Evolutionary conservation across 1,140 invertebrate species (phyloP).

Genomic region (Homalodisca vitripennis): DNA sequence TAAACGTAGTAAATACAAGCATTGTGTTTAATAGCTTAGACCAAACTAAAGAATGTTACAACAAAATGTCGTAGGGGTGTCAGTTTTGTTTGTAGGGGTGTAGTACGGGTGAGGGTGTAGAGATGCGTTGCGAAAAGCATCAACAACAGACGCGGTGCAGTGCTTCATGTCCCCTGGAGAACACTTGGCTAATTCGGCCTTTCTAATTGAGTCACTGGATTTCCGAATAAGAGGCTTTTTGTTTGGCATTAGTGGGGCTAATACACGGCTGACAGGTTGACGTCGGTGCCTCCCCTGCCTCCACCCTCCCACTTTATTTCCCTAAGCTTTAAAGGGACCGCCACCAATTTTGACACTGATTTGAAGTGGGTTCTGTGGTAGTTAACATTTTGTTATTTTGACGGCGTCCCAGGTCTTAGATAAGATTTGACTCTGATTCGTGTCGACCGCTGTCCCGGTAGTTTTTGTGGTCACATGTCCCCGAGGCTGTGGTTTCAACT

Average conservation of each 20-base stretch:
- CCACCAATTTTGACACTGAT: slow-evolving; percentile 22
- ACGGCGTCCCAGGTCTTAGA: slow-evolving; percentile 11
- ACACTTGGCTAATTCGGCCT: slow-evolving; percentile 21
- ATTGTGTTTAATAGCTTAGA: too few relatives aligned
- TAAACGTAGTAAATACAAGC: too few relatives aligned
- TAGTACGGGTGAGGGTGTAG: too few relatives aligned
- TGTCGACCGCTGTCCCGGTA: too few relatives aligned
- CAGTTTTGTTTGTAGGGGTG: too few relatives aligned
- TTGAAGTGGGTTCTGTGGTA: slow-evolving; percentile 12
- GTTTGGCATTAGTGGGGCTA: slow-evolving; percentile 20
- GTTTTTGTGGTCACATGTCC: too few relatives aligned
- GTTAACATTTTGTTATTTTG: slow-evolving; percentile 20
- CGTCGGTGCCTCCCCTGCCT: too few relatives aligned
- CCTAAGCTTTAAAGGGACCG: slow-evolving; percentile 26
- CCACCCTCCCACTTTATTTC: slow-evolving; percentile 23
- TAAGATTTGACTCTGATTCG: slow-evolving; percentile 19
- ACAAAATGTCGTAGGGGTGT: too few relatives aligned
- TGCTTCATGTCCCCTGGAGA: not conserved
- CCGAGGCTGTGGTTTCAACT: too few relatives aligned
- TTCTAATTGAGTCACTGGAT: slow-evolving; percentile 29
- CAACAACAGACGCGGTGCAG: not conserved
- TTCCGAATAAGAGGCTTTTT: slow-evolving; percentile 33
- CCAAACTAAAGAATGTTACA: too few relatives aligned
- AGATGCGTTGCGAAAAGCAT: too few relatives aligned
- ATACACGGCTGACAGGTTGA: slow-evolving; percentile 25